Conservation (phyloP, 2,113 vertebrate genomes). For the Vanacampus margaritifer region DNA sequence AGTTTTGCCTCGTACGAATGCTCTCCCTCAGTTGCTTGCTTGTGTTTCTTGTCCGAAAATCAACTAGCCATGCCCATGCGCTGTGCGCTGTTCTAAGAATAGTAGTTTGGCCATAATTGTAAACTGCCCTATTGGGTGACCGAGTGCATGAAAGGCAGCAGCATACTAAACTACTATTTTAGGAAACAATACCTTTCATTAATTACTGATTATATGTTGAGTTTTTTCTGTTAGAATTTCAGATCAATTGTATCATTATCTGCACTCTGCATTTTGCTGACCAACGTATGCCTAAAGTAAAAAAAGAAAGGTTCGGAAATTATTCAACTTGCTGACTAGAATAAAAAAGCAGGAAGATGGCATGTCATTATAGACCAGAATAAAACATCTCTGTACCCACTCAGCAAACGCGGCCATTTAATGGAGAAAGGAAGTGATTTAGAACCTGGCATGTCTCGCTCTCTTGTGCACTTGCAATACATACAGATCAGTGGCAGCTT, state of each 20-base stretch:
- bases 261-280: constrained; percentile 4
- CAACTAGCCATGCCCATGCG: no score
- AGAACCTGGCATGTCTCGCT: not conserved
- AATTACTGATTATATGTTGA: not conserved
- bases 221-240: not conserved
- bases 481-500: no score
- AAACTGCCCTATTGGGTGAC: no score
- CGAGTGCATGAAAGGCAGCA: not conserved
- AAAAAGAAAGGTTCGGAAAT: not conserved
- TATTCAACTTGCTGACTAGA: not conserved
- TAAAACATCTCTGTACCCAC: not conserved
- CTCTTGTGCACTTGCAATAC: not conserved
- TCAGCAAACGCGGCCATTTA: not conserved
- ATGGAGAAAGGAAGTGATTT: not conserved
- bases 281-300: not conserved
- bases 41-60: no score
- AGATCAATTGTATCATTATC: not conserved
- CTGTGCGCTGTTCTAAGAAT: no score
- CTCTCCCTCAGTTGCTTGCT: no score
- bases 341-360: not conserved
- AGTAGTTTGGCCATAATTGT: no score
- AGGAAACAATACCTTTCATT: no score
- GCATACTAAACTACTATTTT: no score
- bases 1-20: no score
- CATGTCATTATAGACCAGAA: not conserved